These are phyloP conservation scores for Atherix ibis DNA, from an alignment of 2,888 invertebrate genomes.

Conservation along the genomic window DNA sequence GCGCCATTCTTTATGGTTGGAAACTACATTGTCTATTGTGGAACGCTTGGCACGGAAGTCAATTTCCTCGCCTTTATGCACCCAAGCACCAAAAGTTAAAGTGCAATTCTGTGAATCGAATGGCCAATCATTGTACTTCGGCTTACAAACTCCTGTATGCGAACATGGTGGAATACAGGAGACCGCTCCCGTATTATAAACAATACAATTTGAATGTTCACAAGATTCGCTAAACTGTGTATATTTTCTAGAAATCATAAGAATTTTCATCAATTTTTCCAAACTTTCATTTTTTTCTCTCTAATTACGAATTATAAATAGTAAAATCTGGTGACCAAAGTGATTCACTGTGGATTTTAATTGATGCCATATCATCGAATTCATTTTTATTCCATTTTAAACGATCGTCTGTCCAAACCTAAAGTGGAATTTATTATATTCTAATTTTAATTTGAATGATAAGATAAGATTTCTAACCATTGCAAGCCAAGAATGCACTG, in stretches of 20 bases:
- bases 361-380: constrained; percentile 43
- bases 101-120: constrained; percentile 50
- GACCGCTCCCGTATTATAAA: constrained; percentile 39
- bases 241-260: no score
- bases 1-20: constrained; percentile 42
- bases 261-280: no score
- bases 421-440: no score
- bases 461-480: no score
- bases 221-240: constrained; percentile 8
- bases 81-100: constrained; percentile 48
- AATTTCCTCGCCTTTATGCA: constrained; percentile 11
- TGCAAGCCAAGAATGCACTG: no score
- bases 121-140: constrained; percentile 45
- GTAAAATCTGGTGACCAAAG: constrained; percentile 67
- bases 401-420: constrained; percentile 54
- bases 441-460: no score
- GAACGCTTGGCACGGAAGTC: constrained; percentile 1
- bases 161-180: constrained; percentile 43
- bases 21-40: constrained; percentile 16
- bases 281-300: no score
- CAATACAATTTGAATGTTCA: constrained; percentile 36
- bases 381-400: constrained; percentile 53
- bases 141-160: constrained; percentile 41
- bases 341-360: constrained; percentile 47
- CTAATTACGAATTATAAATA: constrained; percentile 54